Evolutionary conservation across 2,888 invertebrate genomes (phyloP), one percentile per base, ranked within the genome.

Genomic region (Melanotus villosus): DNA sequence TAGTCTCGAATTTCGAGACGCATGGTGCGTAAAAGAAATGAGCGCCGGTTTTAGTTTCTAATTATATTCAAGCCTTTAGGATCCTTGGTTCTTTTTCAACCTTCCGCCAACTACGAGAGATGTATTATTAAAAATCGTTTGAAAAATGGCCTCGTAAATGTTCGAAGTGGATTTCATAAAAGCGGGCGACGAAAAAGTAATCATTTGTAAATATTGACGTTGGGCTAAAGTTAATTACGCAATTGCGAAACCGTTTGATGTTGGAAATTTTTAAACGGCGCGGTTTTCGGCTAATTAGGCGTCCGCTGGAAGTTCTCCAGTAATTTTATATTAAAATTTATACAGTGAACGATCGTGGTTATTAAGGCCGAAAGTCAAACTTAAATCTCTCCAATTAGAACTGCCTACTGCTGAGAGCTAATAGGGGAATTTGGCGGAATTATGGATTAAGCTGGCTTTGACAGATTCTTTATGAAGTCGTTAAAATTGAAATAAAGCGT

Each of bases 181-280:
- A 26, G 26, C 4, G 14, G 9, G 16, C 60, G 38, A 60, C 36
- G 38, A 60, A 60, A 47, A 60, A 32, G 32, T 60, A 60, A 47
- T 47, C 32, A 47, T 60, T 60, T 50, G 36, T 47, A 47, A 60
- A 60, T 60, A 60, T 60, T 60, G 47, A 19, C 50, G 9, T 60
- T 36, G 36, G 21, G 21, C 23, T 9, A 50, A 58, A 43, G 23
- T 58, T 41, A 58, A 58, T 58, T 58, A 58, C 21, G 41, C 21
- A 58, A 58, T 58, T 38, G 21, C 26, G 34, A 54, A 54, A 34
- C n/a, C 19, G 34, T 34, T 32, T 16, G 54, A 41, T 58, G n/a
- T 12, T 10, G 14, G n/a, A n/a, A n/a, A n/a, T n/a, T n/a, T n/a
- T n/a, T n/a, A n/a, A n/a, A n/a, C n/a, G n/a, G n/a, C n/a, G n/a